These are phyloP conservation scores for Laticauda laticaudata DNA, from an alignment of 2,113 vertebrate species.

Conservation along the genomic window DNA sequence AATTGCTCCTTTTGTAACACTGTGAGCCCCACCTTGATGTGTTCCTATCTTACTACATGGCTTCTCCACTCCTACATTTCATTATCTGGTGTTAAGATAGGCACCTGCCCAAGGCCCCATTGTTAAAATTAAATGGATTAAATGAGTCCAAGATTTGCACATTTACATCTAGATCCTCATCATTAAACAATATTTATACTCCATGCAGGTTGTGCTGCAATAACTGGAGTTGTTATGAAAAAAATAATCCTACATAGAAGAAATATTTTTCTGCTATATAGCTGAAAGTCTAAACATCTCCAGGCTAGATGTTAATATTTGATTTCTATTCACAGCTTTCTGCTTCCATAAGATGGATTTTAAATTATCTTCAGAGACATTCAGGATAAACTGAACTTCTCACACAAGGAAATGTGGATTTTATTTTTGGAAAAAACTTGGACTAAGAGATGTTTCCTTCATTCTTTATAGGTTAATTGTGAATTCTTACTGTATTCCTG, in stretches of 20 bases:
- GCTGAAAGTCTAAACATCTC: conserved; percentile 3
- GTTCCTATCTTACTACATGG: neutral
- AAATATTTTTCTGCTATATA: neutral
- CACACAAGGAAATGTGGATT: neutral
- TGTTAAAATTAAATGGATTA: neutral
- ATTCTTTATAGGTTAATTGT: neutral
- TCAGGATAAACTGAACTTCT: neutral
- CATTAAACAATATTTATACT: neutral
- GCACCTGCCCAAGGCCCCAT: neutral
- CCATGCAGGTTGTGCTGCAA: neutral
- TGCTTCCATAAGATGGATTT: conserved; percentile 10
- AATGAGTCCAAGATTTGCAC: neutral
- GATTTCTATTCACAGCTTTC: neutral
- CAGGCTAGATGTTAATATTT: conserved; percentile 3
- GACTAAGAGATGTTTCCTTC: neutral
- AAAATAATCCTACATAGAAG: neutral
- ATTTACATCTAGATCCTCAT: neutral
- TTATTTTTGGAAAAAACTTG: neutral
- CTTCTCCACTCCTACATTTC: neutral
- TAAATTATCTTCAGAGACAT: neutral
- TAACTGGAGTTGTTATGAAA: neutral
- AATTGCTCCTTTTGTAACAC: neutral
- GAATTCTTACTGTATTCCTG: neutral
- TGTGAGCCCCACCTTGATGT: neutral
- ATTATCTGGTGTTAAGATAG: neutral